Evolutionary conservation across 2,113 vertebrate genomes (phyloP).

Genomic region (Narcine bancroftii): DNA sequence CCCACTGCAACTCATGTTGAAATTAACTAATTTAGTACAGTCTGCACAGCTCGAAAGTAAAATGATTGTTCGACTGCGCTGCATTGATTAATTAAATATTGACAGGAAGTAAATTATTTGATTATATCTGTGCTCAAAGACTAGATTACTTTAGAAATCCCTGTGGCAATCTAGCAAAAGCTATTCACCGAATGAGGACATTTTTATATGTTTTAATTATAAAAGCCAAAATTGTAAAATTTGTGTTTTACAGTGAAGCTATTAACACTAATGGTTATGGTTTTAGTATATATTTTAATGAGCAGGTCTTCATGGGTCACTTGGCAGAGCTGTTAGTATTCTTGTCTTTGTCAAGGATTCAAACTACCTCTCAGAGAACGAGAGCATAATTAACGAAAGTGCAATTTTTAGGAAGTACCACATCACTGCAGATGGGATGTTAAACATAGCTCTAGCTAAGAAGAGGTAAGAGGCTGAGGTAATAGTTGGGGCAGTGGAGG

Average conservation of each 20-base stretch:
- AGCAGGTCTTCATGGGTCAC: neutral
- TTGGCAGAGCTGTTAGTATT: neutral
- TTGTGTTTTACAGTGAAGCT: neutral
- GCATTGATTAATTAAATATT: conserved; percentile 1
- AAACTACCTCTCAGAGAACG: neutral
- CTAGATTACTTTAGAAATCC: conserved; percentile 21
- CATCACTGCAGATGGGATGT: neutral
- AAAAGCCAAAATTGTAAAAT: neutral
- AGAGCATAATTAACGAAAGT: neutral
- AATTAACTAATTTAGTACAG: neutral
- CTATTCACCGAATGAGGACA: neutral
- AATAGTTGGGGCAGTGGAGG: too few relatives aligned
- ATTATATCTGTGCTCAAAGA: conserved; percentile 24
- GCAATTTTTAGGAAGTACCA: neutral
- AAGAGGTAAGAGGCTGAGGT: too few relatives aligned
- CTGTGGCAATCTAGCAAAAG: neutral
- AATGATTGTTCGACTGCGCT: neutral
- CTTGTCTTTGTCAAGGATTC: neutral
- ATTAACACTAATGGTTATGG: neutral
- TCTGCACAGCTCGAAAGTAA: neutral
- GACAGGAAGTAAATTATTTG: neutral
- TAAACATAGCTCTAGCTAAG: neutral
- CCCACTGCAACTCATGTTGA: neutral
- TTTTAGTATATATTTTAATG: neutral
- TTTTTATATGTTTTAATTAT: conserved; percentile 27